Conservation (phyloP, 1,140 invertebrate species). For the Eriocheir sinensis region DNA sequence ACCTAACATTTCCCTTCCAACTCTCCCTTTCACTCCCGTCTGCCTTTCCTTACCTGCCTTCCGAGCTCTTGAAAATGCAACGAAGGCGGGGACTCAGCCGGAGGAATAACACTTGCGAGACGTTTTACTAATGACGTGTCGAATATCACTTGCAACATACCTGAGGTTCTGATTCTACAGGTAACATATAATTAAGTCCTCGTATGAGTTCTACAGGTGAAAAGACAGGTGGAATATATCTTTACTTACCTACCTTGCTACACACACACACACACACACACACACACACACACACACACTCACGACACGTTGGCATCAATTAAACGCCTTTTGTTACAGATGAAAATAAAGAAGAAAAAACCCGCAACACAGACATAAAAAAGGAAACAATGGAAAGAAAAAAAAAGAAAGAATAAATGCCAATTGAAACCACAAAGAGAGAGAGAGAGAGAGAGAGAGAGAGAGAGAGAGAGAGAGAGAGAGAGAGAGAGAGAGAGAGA, state of each 20-base stretch:
- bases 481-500: no score
- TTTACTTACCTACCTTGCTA: background rate
- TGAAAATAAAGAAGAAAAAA: no score
- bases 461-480: no score
- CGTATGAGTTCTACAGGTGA: background rate
- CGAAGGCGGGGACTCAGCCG: background rate
- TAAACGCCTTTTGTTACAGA: no score
- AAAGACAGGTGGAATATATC: background rate
- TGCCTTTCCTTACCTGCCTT: background rate
- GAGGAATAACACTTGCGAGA: background rate
- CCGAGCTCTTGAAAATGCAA: background rate
- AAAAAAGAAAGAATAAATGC: no score
- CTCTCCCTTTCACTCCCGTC: background rate
- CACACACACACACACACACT: background rate
- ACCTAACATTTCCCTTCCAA: background rate
- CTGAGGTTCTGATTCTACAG: background rate
- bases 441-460: no score
- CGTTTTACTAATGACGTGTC: background rate
- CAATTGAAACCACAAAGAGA: no score
- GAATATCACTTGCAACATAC: background rate
- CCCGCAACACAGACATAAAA: background rate
- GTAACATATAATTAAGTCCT: background rate
- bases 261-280: slow-evolving; percentile 36
- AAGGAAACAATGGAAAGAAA: no score
- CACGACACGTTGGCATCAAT: no score